Percentiles rank a stretch among this genome's conserved stretches.
Evolutionary conservation across 2,888 invertebrate genomes (phyloP).

Genomic region (Xanthia togata): DNA sequence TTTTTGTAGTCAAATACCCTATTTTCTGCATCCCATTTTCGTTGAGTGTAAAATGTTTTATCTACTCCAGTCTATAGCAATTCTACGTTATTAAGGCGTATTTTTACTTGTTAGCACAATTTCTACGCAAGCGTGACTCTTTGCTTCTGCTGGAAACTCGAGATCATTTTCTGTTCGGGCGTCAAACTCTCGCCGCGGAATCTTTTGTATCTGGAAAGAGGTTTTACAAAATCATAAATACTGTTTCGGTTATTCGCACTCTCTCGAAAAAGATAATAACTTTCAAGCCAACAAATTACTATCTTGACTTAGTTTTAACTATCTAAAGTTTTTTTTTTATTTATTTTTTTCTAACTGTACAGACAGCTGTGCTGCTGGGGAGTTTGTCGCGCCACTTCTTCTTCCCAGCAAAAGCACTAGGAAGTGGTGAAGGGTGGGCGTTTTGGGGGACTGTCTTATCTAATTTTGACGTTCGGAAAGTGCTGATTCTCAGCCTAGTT

Average conservation of each 20-base stretch:
- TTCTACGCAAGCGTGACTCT: conserved; percentile 91
- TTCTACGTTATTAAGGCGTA: conserved; percentile 17
- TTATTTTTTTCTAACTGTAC: too few species aligned
- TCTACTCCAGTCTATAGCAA: background rate
- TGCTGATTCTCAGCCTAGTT: too few species aligned
- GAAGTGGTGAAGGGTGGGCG: too few species aligned
- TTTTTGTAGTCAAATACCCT: background rate
- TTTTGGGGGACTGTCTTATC: too few species aligned
- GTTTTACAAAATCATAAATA: background rate
- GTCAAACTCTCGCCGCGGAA: conserved; percentile 90
- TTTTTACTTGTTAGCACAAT: background rate
- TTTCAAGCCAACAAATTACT: background rate
- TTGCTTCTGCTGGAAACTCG: conserved; percentile 81
- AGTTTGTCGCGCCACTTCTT: too few species aligned
- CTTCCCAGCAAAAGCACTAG: too few species aligned
- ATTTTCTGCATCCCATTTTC: background rate
- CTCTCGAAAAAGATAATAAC: background rate
- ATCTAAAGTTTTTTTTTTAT: too few species aligned
- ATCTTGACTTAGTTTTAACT: background rate
- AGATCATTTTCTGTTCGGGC: conserved; percentile 87
- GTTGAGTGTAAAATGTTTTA: conserved; percentile 2
- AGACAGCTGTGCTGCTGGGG: too few species aligned
- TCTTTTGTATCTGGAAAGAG: conserved; percentile 88
- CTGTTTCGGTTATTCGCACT: background rate
- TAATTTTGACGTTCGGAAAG: too few species aligned